Base-by-base conservation (phyloP, 1,140 invertebrate species). In the Temnothorax nylanderi region DNA sequence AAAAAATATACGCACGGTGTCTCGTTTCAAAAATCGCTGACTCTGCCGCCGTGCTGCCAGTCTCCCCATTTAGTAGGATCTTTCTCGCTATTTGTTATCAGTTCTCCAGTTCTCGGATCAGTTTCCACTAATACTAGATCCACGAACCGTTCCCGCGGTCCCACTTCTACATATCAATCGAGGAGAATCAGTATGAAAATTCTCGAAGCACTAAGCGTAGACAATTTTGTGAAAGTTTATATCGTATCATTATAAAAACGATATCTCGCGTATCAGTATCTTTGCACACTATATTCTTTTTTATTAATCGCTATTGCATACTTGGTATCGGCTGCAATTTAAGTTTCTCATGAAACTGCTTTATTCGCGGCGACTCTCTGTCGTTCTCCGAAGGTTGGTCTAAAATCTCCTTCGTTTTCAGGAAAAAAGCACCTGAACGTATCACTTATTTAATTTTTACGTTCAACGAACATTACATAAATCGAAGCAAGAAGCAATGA, bases 11-110 rank as follows among this genome's bases (percentile, higher is more conserved):
- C 1, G 37, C n/a, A 69, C 26, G 41, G 3, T 47, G 16, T 54
- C 54, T 90, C 76, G 5, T 69, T 74, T 94, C 47, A 94, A 80
- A 94, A 94, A 75, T 94, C 93, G 49, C 82, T 94, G 51, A 94
- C 93, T 67, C 93, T 87, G 3, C 93, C 93, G 78, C 91, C 87
- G 51, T 91, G 67, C 64, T 94, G 93, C 94, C 93, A 94, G 58
- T 94, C 93, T 62, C 94, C 93, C 92, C 93, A 94, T 86, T 94
- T 94, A 10, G 93, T 94, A 81, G 93, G 93, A 56, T 94, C 88
- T 60, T 93, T 92, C 72, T 94, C 93, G 13, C 26, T 85, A 62
- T 94, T 74, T 32, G 91, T 32, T 78, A 92, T 86, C 37, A 93
- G 13, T 89, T 94, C 93, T 34, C 93, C 93, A 80, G 62, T 93